Conservation (phyloP, 2,888 invertebrate species). For the Nasonovia ribisnigri region DNA sequence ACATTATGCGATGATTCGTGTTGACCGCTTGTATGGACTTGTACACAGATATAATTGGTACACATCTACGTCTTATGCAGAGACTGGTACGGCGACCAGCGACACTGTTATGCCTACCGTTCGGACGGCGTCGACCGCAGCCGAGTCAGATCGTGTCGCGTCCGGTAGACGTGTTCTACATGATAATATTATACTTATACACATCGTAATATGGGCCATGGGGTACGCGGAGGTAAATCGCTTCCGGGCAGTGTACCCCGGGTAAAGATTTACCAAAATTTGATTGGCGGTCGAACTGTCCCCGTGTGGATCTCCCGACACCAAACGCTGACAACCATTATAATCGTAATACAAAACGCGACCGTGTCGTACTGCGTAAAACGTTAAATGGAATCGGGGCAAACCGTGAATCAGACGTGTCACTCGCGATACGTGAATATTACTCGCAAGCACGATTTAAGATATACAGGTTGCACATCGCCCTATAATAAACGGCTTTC, state of each 20-base stretch:
- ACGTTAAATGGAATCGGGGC: not conserved
- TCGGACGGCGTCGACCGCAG: not conserved
- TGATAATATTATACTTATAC: no score
- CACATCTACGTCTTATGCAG: not conserved
- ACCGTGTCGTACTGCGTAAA: not conserved
- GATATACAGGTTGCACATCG: no score
- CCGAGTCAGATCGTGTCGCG: not conserved
- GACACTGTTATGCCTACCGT: not conserved
- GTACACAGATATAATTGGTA: not conserved
- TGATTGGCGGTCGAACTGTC: no score
- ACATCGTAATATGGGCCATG: no score
- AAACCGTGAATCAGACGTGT: not conserved
- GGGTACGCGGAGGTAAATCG: no score
- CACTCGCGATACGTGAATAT: not conserved
- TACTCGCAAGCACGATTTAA: not conserved
- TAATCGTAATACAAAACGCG: not conserved
- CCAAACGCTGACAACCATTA: no score
- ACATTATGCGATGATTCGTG: not conserved
- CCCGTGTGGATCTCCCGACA: no score
- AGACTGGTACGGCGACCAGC: no score
- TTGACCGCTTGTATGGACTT: not conserved
- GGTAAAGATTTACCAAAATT: no score
- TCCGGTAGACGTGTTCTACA: not conserved
- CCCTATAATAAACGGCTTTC: no score
- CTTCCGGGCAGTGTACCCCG: no score